A percentile compares a stretch with the other conserved stretches of the same genome.
Conservation (phyloP, 2,888 invertebrate species). For the Nephrotoma flavescens region DNA sequence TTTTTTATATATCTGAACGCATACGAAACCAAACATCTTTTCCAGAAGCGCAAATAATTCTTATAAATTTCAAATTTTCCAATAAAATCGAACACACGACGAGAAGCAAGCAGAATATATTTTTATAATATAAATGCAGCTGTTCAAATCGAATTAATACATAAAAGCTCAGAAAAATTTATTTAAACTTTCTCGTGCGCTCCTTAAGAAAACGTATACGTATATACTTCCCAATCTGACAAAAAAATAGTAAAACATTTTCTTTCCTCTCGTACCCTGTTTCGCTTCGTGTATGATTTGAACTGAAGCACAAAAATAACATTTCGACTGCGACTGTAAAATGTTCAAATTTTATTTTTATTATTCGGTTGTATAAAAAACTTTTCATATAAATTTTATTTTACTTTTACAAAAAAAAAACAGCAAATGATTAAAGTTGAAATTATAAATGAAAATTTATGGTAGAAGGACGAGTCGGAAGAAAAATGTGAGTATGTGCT, state of each 20-base stretch:
- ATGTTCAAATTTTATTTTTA: not conserved
- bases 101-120: no score
- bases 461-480: not conserved
- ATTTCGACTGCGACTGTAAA: not conserved
- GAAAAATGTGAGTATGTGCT: not conserved
- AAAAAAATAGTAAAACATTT: not conserved
- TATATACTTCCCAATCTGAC: not conserved
- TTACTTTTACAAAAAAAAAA: not conserved
- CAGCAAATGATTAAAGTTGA: not conserved
- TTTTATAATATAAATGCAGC: not conserved
- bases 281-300: not conserved
- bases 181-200: not conserved
- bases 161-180: not conserved
- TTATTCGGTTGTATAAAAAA: not conserved
- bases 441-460: not conserved
- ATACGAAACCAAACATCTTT: not conserved
- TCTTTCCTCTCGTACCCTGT: not conserved
- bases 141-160: not conserved
- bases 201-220: not conserved
- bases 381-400: not conserved
- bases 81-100: not conserved
- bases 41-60: not conserved
- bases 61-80: not conserved
- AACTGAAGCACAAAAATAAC: not conserved
- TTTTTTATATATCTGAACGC: not conserved